phyloP scores from a whole-genome alignment of 2,888 invertebrate species.

The Ennomos erosarius region DNA sequence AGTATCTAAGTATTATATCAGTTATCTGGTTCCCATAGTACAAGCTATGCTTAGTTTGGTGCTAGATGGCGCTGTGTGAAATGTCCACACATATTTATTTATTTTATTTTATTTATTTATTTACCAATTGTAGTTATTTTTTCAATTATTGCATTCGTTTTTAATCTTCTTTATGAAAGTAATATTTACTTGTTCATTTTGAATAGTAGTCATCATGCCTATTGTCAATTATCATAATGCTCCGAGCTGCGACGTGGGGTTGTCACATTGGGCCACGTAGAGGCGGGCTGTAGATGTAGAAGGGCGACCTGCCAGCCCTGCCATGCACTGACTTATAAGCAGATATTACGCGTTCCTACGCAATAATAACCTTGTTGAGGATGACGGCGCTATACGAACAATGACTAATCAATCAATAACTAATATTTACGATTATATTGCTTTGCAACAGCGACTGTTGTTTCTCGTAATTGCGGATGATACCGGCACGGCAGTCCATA shows the following conservation, averaged over 20 bases:
- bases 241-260: slow-evolving; percentile 6
- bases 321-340: slow-evolving; percentile 58
- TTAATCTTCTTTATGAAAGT: no score
- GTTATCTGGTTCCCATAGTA: no score
- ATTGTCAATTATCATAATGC: no score
- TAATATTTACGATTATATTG: slow-evolving; percentile 32
- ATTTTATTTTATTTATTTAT: no score
- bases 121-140: no score
- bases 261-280: slow-evolving; percentile 39
- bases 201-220: no score
- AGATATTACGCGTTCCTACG: slow-evolving; percentile 52
- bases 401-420: slow-evolving; percentile 48
- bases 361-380: slow-evolving; percentile 44
- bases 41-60: no score
- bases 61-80: no score
- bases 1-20: no score
- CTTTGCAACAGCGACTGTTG: slow-evolving; percentile 21
- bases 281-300: slow-evolving; percentile 44
- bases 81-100: no score
- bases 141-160: no score
- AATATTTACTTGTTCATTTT: no score
- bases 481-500: slow-evolving; percentile 25
- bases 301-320: slow-evolving; percentile 48
- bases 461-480: slow-evolving; percentile 23
- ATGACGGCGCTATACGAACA: slow-evolving; percentile 47